phyloP scores from a whole-genome alignment of 2,888 invertebrate genomes.

The Ichneumon xanthorius region DNA sequence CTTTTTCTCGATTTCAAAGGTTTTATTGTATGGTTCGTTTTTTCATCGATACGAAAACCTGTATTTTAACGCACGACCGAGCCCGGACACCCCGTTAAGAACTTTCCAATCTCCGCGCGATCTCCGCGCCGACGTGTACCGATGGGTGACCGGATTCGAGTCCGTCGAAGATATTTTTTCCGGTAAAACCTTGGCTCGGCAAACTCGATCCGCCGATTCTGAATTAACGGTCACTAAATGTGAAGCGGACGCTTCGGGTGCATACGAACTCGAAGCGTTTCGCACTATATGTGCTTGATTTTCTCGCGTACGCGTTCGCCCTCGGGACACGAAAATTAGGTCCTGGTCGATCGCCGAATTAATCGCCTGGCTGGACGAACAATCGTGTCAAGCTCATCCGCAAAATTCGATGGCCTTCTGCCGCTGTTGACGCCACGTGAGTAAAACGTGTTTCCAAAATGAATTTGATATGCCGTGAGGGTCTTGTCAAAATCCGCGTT shows the following conservation, averaged over 20 bases:
- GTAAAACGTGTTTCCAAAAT: constrained; percentile 13
- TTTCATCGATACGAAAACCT: constrained; percentile 42
- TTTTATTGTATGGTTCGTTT: constrained; percentile 20
- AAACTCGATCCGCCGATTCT: neutral
- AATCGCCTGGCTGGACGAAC: constrained; percentile 73
- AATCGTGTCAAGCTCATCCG: constrained; percentile 73
- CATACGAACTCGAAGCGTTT: neutral
- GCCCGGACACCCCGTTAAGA: constrained; percentile 32
- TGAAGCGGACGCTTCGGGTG: neutral
- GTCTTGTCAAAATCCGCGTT: too few species aligned
- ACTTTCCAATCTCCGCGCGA: constrained; percentile 61
- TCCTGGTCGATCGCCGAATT: constrained; percentile 75
- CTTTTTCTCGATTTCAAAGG: constrained; percentile 25
- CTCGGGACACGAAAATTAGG: constrained; percentile 73
- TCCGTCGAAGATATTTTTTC: constrained; percentile 7
- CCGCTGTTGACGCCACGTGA: constrained; percentile 7
- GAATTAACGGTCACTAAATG: neutral
- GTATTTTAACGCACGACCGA: constrained; percentile 65
- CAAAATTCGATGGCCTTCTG: constrained; percentile 67
- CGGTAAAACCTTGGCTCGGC: neutral
- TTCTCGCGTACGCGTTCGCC: constrained; percentile 67
- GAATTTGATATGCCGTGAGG: neutral
- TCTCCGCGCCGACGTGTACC: constrained; percentile 21
- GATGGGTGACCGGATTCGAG: neutral
- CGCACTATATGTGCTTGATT: constrained; percentile 61